Evolutionary conservation across 1,140 invertebrate genomes (phyloP), one percentile per base, ranked within the genome.

Genomic region (Euglossa dilemma): DNA sequence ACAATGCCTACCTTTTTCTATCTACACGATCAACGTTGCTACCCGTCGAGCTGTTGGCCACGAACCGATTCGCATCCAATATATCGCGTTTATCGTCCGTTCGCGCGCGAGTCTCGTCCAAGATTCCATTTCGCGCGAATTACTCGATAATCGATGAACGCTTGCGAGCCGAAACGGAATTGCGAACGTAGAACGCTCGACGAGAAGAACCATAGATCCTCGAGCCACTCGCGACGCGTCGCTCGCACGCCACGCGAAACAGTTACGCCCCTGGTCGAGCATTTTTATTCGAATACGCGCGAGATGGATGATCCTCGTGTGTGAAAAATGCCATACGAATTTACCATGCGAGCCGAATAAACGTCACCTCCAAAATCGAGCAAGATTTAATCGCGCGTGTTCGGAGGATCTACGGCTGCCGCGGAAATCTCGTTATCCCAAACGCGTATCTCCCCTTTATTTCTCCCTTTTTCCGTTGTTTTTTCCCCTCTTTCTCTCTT

Each of bases 261-360:
- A 63, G 25, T 79, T 45, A 59, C 52, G 23, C n/a, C 5, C 1
- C 20, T 6, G 54, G 28, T 28, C 12, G 54, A 50, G 43, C 57
- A 71, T 61, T 71, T 71, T 59, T 59, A 61, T n/a, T 20, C 43
- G 66, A 59, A n/a, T 28, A 36, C 18, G 23, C 75, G 75, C 61
- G n/a, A 70, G 77, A 80, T 61, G 20, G 43, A 80, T 80, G 20
- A 61, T 74, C 67, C 45, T 23, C 16, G 50, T 54, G 66, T 14
- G 76, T 74, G 71, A 59, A 74, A 59, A 59, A 74, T 59, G 36
- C 56, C 71, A 25, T 59, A 59, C 43, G 74, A 76, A 76, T 76
- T 76, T 36, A 45, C 76, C 64, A 59, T 47, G 54, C 43, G 16
- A 47, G 23, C 20, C 47, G 50, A 66, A 78, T 78, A 78, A 67